Percentiles rank a stretch among this genome's conserved stretches.
phyloP scores from a whole-genome alignment of 2,888 invertebrate genomes.

The Tolmerus cingulatus region DNA sequence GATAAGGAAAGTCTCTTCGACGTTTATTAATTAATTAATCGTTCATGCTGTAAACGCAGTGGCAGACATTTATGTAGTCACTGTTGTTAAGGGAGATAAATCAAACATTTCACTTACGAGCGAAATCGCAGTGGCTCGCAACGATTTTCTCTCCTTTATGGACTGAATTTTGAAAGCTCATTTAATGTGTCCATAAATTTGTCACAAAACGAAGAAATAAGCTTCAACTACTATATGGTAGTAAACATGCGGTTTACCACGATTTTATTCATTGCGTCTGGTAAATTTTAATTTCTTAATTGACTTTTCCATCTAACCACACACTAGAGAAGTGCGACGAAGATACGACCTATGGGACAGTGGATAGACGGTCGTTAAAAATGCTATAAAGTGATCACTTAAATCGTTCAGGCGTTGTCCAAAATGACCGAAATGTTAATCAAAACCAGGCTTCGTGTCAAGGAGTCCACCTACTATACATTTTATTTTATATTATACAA shows the following conservation, averaged over 20 bases:
- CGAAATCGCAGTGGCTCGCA: background rate
- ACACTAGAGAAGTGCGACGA: background rate
- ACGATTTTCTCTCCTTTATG: background rate
- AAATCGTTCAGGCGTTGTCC: background rate
- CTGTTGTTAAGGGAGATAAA: background rate
- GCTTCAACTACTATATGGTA: background rate
- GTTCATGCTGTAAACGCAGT: background rate
- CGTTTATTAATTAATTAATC: conserved; percentile 1
- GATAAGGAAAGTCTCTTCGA: background rate
- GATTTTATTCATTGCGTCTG: background rate
- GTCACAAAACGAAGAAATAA: background rate
- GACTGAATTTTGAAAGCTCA: background rate
- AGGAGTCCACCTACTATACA: background rate
- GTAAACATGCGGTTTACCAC: background rate
- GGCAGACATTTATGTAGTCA: background rate
- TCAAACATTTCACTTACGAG: background rate
- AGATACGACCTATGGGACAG: background rate
- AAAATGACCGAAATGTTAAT: background rate
- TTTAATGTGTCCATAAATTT: background rate
- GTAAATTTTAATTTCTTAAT: background rate
- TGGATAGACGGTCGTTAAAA: background rate
- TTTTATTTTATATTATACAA: background rate
- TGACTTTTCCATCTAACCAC: background rate
- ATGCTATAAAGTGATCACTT: background rate
- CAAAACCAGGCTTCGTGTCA: background rate